Evolutionary conservation across 2,888 invertebrate species (phyloP).

Genomic region (Acleris emargana): DNA sequence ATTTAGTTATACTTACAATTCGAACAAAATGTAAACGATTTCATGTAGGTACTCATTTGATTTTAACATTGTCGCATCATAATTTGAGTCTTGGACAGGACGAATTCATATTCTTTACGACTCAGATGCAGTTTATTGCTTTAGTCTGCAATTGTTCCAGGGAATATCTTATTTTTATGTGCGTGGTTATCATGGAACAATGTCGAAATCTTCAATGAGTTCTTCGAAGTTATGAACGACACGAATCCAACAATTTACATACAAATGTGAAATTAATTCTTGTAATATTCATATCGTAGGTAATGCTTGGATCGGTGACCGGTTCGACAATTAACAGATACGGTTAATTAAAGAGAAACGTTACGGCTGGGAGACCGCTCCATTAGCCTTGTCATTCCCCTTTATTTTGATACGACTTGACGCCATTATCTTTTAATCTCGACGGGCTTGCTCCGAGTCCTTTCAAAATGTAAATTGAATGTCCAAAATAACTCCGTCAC

Average conservation of each 20-base stretch:
- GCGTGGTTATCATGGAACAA: slow-evolving; percentile 39
- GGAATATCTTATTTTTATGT: slow-evolving; percentile 39
- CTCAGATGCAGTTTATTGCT: slow-evolving; percentile 32
- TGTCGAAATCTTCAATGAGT: slow-evolving; percentile 32
- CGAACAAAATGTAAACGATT: slow-evolving; percentile 45
- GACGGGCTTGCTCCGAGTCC: slow-evolving; percentile 43
- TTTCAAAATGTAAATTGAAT: slow-evolving; percentile 56
- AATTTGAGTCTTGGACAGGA: slow-evolving; percentile 14
- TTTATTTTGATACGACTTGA: slow-evolving; percentile 51
- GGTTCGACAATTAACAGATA: slow-evolving; percentile 48
- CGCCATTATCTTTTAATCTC: slow-evolving; percentile 53
- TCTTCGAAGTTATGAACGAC: slow-evolving; percentile 21
- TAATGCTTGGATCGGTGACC: slow-evolving; percentile 42
- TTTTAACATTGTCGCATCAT: slow-evolving; percentile 36
- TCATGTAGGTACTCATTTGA: slow-evolving; percentile 46
- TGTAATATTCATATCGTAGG: slow-evolving; percentile 39
- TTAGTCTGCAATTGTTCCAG: slow-evolving; percentile 36
- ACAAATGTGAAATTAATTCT: slow-evolving; percentile 43
- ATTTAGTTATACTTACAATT: slow-evolving; percentile 49
- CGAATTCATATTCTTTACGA: slow-evolving; percentile 20
- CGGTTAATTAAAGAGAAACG: slow-evolving; percentile 52
- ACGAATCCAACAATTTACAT: slow-evolving; percentile 44
- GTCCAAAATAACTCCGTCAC: slow-evolving; percentile 40
- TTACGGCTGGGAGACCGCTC: slow-evolving; percentile 44
- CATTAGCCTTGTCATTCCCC: slow-evolving; percentile 49